Percentiles rank a stretch among this genome's conserved stretches.
These are phyloP conservation scores for Fratercula arctica DNA, from an alignment of 2,797 vertebrate genomes.

Conservation along the genomic window DNA sequence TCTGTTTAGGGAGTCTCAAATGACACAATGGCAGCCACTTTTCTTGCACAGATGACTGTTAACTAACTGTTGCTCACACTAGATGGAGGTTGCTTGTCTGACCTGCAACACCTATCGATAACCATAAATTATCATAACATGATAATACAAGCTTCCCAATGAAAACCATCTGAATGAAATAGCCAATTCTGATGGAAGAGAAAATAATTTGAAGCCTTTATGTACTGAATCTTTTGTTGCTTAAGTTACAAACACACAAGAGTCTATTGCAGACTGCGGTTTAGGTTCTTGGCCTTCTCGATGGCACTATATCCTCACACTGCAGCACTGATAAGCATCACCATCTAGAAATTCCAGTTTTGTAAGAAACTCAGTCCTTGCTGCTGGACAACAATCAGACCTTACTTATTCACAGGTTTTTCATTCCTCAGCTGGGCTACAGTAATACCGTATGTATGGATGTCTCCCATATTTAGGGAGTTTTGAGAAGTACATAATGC, in stretches of 20 bases:
- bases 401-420: background rate
- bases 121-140: background rate
- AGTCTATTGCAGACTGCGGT: background rate
- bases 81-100: background rate
- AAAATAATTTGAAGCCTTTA: background rate
- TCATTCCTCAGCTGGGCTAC: background rate
- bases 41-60: background rate
- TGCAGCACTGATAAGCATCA: background rate
- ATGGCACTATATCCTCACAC: background rate
- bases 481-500: background rate
- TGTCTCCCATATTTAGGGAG: background rate
- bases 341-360: constrained; percentile 3
- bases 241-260: background rate
- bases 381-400: background rate
- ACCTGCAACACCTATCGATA: background rate
- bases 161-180: background rate
- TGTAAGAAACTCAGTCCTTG: background rate
- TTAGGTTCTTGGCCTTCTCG: background rate
- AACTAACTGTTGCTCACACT: background rate
- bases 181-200: background rate
- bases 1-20: background rate
- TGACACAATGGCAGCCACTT: background rate
- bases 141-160: background rate
- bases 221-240: background rate
- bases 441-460: background rate